phyloP scores from a whole-genome alignment of 1,140 invertebrate genomes.

The Monomorium pharaonis region DNA sequence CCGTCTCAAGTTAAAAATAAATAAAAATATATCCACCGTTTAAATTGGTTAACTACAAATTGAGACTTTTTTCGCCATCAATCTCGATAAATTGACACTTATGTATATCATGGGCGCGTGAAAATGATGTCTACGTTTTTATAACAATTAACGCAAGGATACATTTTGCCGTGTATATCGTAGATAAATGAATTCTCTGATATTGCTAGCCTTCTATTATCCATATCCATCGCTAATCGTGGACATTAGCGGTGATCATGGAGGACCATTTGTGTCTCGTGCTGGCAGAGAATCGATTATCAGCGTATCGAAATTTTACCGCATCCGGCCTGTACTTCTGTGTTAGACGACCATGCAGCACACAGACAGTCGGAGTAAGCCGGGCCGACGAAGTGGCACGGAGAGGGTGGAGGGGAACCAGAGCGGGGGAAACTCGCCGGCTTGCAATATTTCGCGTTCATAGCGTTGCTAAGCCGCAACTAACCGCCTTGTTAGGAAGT shows the following conservation, averaged over 20 bases:
- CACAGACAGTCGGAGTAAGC: conserved; percentile 38
- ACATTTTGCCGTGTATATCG: not conserved
- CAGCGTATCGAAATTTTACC: conserved; percentile 56
- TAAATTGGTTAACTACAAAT: not conserved
- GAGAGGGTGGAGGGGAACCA: not conserved
- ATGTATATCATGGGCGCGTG: not conserved
- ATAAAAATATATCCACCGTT: conserved; percentile 1
- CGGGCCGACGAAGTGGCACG: not conserved
- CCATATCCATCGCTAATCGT: not conserved
- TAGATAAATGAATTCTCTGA: not conserved
- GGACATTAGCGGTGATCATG: not conserved
- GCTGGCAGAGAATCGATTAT: conserved; percentile 67
- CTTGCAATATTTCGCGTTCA: conserved; percentile 81
- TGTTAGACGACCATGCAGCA: conserved; percentile 64
- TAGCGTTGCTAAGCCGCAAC: conserved; percentile 82
- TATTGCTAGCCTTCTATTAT: not conserved
- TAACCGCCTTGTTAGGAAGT: conserved; percentile 85
- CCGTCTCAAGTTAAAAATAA: not conserved
- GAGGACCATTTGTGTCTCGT: conserved; percentile 29
- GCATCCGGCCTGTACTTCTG: conserved; percentile 58
- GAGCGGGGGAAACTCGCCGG: conserved; percentile 42
- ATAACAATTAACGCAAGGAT: not conserved
- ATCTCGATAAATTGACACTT: not conserved
- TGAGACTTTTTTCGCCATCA: not conserved
- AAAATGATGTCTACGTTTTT: not conserved